Evolutionary conservation across 2,888 invertebrate genomes (phyloP), one percentile per base, ranked within the genome.

Genomic region (Sphaeridia pumilis): DNA sequence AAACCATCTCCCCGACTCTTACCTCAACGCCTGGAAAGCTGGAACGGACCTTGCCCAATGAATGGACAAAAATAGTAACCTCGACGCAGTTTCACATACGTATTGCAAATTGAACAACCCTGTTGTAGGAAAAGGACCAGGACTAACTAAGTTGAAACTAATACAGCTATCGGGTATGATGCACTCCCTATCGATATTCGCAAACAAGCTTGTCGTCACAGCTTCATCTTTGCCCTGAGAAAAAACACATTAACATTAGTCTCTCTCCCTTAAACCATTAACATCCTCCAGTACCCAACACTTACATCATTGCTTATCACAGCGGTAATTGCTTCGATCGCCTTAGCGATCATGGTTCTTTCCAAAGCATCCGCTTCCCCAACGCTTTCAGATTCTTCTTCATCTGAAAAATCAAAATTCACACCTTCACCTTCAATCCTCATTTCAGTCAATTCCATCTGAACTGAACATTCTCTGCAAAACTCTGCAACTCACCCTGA

Each of bases 41-140:
- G 85, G 82, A 65, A 93, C 80, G 65, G 84, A 84, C 61, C 84
- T 78, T 47, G 88, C 80, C 90, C 94, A 95, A 67, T 93, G 84
- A 53, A 93, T 84, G 14, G 85, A 82, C 10, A 92, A 78, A 68
- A 93, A 92, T 52, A 97, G 77, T 50, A 97, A 77, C 46, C 95
- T 75, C 2, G 94, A 90, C 24, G 90, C 93, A 63, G 87, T 88
- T 75, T 97, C 95, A 73, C 93, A 95, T 47, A 89, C 87, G 67
- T 88, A 93, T 74, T 94, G 93, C 67, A 89, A 81, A 64, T 92
- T 89, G 66, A 93, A 78, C 72, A 58, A 38, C 12, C 60, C 61
- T 48, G 87, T 88, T n/a, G 86, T 79, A 14, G 90, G 87, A 65
- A 87, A 83, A 4, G 87, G 81, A 24, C 80, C 78, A 3, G 77